phyloP scores from a whole-genome alignment of 2,888 invertebrate species.

The Phrixothrix hirtus region DNA sequence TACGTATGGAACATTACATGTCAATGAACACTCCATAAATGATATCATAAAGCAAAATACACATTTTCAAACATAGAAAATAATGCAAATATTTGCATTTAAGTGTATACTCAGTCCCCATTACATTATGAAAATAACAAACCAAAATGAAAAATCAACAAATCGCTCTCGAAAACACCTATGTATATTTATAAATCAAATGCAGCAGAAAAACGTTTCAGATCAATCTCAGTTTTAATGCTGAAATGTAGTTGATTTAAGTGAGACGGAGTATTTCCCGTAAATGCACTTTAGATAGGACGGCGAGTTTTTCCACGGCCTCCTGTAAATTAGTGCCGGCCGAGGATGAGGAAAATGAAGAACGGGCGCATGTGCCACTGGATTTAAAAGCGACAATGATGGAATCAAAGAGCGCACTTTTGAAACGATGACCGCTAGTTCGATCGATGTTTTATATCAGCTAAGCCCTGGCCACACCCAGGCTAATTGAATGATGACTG shows the following conservation, averaged over 20 bases:
- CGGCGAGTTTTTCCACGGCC: slow-evolving; percentile 43
- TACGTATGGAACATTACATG: slow-evolving; percentile 26
- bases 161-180: slow-evolving; percentile 45
- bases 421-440: slow-evolving; percentile 59
- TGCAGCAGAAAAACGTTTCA: slow-evolving; percentile 30
- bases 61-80: slow-evolving; percentile 25
- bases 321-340: slow-evolving; percentile 45
- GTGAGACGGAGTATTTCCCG: slow-evolving; percentile 36
- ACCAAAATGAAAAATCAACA: slow-evolving; percentile 43
- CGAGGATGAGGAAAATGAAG: slow-evolving; percentile 42
- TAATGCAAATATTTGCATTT: slow-evolving; percentile 31
- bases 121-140: slow-evolving; percentile 28
- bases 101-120: slow-evolving; percentile 24
- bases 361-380: slow-evolving; percentile 48
- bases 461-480: slow-evolving; percentile 56
- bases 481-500: slow-evolving; percentile 57
- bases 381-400: slow-evolving; percentile 56
- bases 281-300: slow-evolving; percentile 15
- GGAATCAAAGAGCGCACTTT: slow-evolving; percentile 58
- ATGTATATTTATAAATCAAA: slow-evolving; percentile 44
- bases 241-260: slow-evolving; percentile 10
- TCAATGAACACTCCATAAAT: slow-evolving; percentile 26
- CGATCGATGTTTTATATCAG: slow-evolving; percentile 59
- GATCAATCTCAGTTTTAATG: slow-evolving; percentile 29
- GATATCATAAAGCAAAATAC: slow-evolving; percentile 27